Evolutionary conservation across 2,113 vertebrate species (phyloP).

Genomic region (Stegastes partitus): DNA sequence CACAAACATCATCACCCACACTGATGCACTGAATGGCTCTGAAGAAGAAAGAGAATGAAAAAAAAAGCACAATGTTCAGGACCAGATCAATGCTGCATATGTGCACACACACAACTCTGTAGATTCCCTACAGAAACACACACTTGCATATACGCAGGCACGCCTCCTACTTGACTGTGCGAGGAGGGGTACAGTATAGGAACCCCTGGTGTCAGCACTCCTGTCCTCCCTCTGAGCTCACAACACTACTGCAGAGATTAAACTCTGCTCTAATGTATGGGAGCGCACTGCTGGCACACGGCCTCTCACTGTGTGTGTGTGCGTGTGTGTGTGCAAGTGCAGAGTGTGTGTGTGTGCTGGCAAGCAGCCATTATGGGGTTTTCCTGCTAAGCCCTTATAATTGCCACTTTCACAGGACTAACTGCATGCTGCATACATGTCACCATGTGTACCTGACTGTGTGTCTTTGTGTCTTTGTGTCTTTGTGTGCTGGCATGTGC

Average conservation of each 20-base stretch:
- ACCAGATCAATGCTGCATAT: constrained; percentile 41
- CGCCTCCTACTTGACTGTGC: constrained; percentile 49
- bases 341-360: constrained; percentile 53
- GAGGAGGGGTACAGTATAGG: constrained; percentile 59
- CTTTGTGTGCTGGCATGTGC: background rate
- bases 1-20: constrained; percentile 99
- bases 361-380: constrained; percentile 66
- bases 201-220: constrained; percentile 79
- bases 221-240: constrained; percentile 79
- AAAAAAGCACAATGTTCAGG: constrained; percentile 26
- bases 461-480: background rate
- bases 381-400: constrained; percentile 75
- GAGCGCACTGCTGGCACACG: constrained; percentile 64
- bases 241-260: constrained; percentile 78
- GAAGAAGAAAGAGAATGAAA: constrained; percentile 45
- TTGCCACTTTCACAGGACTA: constrained; percentile 75
- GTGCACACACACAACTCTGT: constrained; percentile 25
- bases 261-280: constrained; percentile 76
- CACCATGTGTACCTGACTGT: constrained; percentile 19
- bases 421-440: constrained; percentile 53
- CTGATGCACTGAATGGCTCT: constrained; percentile 99
- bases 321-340: constrained; percentile 12
- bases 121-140: constrained; percentile 25
- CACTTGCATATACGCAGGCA: constrained; percentile 34
- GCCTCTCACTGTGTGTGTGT: constrained; percentile 12